Conservation (phyloP, 2,797 vertebrate species). For the Amniataba percoides region DNA sequence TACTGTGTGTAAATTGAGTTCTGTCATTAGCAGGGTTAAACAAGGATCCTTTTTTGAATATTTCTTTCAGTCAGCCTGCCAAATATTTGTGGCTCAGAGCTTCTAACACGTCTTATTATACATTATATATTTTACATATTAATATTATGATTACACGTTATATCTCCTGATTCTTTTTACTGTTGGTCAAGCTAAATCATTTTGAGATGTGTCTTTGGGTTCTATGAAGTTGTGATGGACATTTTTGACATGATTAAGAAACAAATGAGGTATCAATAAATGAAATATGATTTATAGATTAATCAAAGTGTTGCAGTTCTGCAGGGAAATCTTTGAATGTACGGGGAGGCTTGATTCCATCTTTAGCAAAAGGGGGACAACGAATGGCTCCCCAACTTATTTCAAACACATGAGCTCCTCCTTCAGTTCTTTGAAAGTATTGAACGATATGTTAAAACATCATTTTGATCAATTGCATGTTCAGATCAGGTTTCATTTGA, state of each 20-base stretch:
- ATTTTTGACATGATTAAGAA: neutral
- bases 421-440: neutral
- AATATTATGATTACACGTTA: too few species aligned
- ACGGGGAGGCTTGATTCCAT: too few species aligned
- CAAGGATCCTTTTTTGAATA: neutral
- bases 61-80: neutral
- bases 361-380: neutral
- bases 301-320: neutral
- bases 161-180: neutral
- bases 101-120: too few species aligned
- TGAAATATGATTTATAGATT: neutral
- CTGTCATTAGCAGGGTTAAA: neutral
- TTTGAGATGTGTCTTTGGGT: neutral
- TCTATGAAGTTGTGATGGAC: neutral
- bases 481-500: neutral
- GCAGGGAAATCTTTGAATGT: neutral
- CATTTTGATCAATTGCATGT: neutral
- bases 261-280: too few species aligned
- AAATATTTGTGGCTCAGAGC: neutral
- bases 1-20: neutral
- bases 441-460: neutral
- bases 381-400: neutral
- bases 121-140: too few species aligned
- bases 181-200: neutral
- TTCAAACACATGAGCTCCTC: neutral